Conservation (phyloP, 2,888 invertebrate species). For the Melanophora roralis region DNA sequence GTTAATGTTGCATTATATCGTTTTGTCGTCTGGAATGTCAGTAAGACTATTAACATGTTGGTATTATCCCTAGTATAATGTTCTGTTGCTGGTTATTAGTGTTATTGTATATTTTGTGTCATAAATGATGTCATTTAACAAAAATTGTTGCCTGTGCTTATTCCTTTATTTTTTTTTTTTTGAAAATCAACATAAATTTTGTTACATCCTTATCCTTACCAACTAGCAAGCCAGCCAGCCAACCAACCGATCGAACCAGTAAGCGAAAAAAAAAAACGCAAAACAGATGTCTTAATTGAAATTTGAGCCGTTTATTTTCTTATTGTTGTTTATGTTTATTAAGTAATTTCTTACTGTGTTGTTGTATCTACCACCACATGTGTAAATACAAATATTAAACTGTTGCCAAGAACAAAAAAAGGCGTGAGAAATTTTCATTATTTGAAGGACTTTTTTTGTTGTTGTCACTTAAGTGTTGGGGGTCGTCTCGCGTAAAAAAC, state of each 20-base stretch:
- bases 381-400: background rate
- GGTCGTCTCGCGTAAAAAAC: background rate
- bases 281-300: slow-evolving; percentile 76
- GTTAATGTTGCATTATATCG: slow-evolving; percentile 27
- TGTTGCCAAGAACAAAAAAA: slow-evolving; percentile 9
- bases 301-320: slow-evolving; percentile 58
- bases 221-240: background rate
- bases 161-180: slow-evolving; percentile 9
- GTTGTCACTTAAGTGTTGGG: slow-evolving; percentile 2
- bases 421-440: slow-evolving; percentile 59
- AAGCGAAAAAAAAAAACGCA: slow-evolving; percentile 28
- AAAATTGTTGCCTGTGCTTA: slow-evolving; percentile 44
- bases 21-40: slow-evolving; percentile 59
- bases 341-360: slow-evolving; percentile 21
- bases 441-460: slow-evolving; percentile 46
- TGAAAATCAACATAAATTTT: slow-evolving; percentile 39
- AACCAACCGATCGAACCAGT: background rate
- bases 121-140: slow-evolving; percentile 65
- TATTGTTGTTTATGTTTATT: slow-evolving; percentile 11
- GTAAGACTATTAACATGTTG: slow-evolving; percentile 56
- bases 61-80: slow-evolving; percentile 51
- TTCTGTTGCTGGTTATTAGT: slow-evolving; percentile 31
- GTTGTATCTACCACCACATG: background rate
- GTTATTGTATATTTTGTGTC: slow-evolving; percentile 58
- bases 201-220: slow-evolving; percentile 29